Percentiles rank a stretch among this genome's conserved stretches.
Conservation (phyloP, 2,113 vertebrate genomes). For the Rhombomys opimus region DNA sequence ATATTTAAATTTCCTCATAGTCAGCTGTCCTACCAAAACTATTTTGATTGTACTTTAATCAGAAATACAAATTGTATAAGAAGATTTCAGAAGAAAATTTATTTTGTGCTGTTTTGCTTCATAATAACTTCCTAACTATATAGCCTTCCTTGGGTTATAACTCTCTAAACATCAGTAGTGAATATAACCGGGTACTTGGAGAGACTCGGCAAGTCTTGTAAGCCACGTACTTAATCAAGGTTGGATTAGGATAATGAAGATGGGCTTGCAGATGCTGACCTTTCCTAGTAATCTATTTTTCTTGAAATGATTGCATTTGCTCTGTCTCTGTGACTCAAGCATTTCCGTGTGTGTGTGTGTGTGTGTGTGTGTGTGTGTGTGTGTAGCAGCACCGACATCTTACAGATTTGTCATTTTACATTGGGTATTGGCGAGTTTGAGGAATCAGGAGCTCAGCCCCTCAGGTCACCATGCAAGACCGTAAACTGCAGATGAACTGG, state of each 20-base stretch:
- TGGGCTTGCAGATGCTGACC: constrained; percentile 30
- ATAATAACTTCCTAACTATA: constrained; percentile 32
- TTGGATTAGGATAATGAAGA: constrained; percentile 31
- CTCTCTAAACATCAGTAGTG: constrained; percentile 35
- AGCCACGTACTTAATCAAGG: constrained; percentile 18
- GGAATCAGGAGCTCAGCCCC: constrained; percentile 49
- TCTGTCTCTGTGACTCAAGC: constrained; percentile 42
- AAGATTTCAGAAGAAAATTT: not conserved
- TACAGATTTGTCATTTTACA: constrained; percentile 63
- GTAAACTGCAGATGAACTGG: constrained; percentile 65
- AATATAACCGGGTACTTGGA: not conserved
- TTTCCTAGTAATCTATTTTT: constrained; percentile 64
- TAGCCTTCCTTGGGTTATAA: not conserved
- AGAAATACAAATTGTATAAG: not conserved
- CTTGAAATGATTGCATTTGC: constrained; percentile 64
- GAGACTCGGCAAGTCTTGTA: constrained; percentile 20
- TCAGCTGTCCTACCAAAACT: not conserved
- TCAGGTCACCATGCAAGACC: constrained; percentile 61
- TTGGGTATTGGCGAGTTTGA: constrained; percentile 46
- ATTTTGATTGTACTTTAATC: not conserved
- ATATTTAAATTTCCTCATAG: constrained; percentile 35
- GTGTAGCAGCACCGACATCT: not conserved
- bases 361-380: not conserved
- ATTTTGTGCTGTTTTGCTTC: constrained; percentile 45
- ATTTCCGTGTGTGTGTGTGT: not conserved